Percentiles rank a stretch among this genome's conserved stretches.
These are phyloP conservation scores for Macrosteles quadrilineatus DNA, from an alignment of 1,140 invertebrate genomes.

Conservation along the genomic window DNA sequence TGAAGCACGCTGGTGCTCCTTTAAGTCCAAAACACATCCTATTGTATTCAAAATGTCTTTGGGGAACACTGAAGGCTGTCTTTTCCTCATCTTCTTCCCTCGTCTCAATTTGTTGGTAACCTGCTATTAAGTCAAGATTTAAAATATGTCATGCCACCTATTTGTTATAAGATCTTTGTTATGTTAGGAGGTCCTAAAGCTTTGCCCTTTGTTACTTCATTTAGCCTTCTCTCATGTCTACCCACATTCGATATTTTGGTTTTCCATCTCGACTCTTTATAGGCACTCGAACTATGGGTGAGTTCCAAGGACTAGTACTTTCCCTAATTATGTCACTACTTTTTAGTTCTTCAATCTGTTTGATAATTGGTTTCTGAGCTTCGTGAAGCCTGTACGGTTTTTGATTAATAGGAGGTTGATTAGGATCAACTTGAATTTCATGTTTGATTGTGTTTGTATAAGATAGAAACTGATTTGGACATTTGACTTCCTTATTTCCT, in stretches of 20 bases:
- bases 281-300: slow-evolving; percentile 34
- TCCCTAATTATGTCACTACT: slow-evolving; percentile 4
- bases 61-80: slow-evolving; percentile 39
- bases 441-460: slow-evolving; percentile 5
- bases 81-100: slow-evolving; percentile 33
- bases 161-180: slow-evolving; percentile 50
- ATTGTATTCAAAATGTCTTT: slow-evolving; percentile 36
- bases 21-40: slow-evolving; percentile 38
- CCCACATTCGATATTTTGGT: slow-evolving; percentile 33
- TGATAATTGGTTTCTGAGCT: slow-evolving; percentile 5
- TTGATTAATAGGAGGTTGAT: slow-evolving; percentile 16
- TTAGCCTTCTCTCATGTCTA: slow-evolving; percentile 41
- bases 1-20: slow-evolving; percentile 35
- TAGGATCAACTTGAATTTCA: neutral
- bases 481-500: neutral
- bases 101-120: slow-evolving; percentile 46
- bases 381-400: slow-evolving; percentile 6
- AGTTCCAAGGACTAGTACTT: slow-evolving; percentile 34
- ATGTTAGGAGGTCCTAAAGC: slow-evolving; percentile 54
- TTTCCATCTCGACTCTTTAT: slow-evolving; percentile 33
- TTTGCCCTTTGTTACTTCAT: slow-evolving; percentile 44
- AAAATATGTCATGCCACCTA: slow-evolving; percentile 44
- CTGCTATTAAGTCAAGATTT: slow-evolving; percentile 37
- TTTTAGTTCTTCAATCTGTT: slow-evolving; percentile 3
- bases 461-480: slow-evolving; percentile 5